phyloP scores from a whole-genome alignment of 1,140 invertebrate species.

The Tribolium castaneum region DNA sequence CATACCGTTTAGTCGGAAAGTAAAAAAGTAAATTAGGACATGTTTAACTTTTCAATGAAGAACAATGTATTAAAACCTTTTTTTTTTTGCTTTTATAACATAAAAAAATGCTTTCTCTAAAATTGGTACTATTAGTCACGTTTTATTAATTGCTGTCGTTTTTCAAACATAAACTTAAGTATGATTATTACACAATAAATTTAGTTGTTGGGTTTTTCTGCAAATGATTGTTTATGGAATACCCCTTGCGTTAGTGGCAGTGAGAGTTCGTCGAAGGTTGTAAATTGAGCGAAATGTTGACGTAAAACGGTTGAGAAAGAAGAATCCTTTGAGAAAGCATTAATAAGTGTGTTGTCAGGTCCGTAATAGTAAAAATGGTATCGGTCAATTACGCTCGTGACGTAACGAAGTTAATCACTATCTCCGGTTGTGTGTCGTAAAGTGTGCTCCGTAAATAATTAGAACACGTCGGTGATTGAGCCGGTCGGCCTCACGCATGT shows the following conservation, averaged over 20 bases:
- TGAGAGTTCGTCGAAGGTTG: neutral
- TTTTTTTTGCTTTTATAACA: too few relatives aligned
- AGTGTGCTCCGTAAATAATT: conserved; percentile 53
- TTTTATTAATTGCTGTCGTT: too few relatives aligned
- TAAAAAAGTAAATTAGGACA: too few relatives aligned
- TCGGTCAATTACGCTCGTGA: conserved; percentile 39
- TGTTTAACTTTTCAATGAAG: too few relatives aligned
- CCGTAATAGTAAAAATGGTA: conserved; percentile 1
- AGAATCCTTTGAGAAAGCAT: neutral
- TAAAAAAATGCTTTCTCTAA: too few relatives aligned
- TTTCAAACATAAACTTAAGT: too few relatives aligned
- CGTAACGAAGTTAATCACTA: conserved; percentile 48
- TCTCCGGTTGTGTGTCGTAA: conserved; percentile 45
- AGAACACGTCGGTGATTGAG: conserved; percentile 54
- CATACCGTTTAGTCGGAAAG: too few relatives aligned
- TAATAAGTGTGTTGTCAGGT: neutral
- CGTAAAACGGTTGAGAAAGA: neutral
- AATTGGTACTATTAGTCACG: too few relatives aligned
- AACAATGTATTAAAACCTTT: too few relatives aligned
- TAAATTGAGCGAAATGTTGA: neutral
- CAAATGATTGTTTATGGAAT: neutral
- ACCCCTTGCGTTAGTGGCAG: neutral
- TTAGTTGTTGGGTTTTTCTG: too few relatives aligned
- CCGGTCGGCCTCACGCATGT: conserved; percentile 44
- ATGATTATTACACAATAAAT: too few relatives aligned